Base-by-base conservation (phyloP, 64 coral and sea anemone species). In the Porites lutea region DNA sequence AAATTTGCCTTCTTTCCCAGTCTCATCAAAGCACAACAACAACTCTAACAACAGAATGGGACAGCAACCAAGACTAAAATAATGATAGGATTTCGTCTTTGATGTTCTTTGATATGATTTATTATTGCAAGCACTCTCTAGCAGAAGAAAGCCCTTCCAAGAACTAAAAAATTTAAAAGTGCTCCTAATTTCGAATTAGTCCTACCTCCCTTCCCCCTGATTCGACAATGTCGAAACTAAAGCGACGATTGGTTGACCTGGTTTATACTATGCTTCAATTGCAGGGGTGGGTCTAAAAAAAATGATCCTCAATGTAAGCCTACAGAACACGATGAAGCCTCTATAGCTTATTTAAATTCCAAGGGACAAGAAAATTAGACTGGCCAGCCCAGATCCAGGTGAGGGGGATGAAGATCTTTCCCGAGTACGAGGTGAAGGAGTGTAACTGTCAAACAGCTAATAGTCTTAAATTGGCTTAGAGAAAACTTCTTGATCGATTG, bases 391-490 rank as follows among this genome's bases (percentile, higher is more conserved):
- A 23, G 13, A 78, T 89, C 8, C 86, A 89, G 12, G 72, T 61
- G 27, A 8, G 74, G 11, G 23, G 13, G 6, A 21, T 89, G 0
- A 78, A 63, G 4, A 22, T 78, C 12, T 89, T 48, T 51, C 4
- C 16, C 14, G 59, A 89, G 13, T 89, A 89, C 60, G 8, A 66
- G 14, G 65, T 89, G 3, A 52, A 16, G 9, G 18, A 52, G 58
- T 3, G 6, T 9, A 22, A 13, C 5, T 22, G 50, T 21, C 14
- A 13, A 10, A 78, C 87, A 2, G 44, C 6, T 19, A 54, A 89
- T 55, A 89, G 87, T 54, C 74, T 79, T 49, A 78, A 50, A 67
- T 19, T 78, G 74, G 87, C 87, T 3, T 78, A 89, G 59, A 48
- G 66, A 27, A 11, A n/a, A 8, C 59, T 61, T 52, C 87, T 78